A percentile compares a stretch with the other conserved stretches of the same genome.
Conservation (phyloP, 2,797 vertebrate species). For the Staurois parvus region DNA sequence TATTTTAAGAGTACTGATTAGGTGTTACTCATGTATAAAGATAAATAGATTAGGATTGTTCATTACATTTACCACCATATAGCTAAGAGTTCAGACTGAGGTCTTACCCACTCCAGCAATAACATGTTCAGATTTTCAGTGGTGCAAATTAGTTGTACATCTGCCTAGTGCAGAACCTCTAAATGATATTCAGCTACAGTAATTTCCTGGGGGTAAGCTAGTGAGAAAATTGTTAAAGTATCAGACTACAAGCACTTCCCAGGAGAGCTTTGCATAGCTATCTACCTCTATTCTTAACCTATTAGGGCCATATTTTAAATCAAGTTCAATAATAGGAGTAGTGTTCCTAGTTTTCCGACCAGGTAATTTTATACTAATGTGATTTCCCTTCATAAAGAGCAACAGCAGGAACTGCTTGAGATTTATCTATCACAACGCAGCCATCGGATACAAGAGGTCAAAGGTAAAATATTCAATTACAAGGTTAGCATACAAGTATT, state of each 20-base stretch:
- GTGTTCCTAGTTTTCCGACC: conserved; percentile 21
- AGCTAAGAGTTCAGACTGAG: neutral
- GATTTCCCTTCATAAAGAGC: conserved; percentile 41
- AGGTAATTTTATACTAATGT: conserved; percentile 2
- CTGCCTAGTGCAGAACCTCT: conserved; percentile 43
- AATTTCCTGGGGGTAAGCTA: conserved; percentile 64
- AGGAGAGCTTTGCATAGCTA: conserved; percentile 53
- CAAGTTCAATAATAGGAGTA: neutral
- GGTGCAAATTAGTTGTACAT: neutral
- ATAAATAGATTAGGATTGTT: neutral
- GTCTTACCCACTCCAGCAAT: neutral
- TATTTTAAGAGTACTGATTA: neutral
- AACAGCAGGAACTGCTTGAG: conserved; percentile 24
- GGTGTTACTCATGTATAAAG: neutral
- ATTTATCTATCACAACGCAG: conserved; percentile 45
- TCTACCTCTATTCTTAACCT: conserved; percentile 39
- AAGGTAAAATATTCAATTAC: conserved; percentile 3
- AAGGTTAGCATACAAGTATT: conserved; percentile 22
- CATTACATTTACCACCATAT: neutral
- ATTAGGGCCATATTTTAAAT: conserved; percentile 52
- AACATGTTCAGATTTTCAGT: neutral
- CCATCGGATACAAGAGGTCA: conserved; percentile 42
- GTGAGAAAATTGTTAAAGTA: conserved; percentile 63
- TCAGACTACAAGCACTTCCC: conserved; percentile 56
- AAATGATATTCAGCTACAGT: conserved; percentile 60